Conservation (phyloP, 2,797 vertebrate species). For the Gallinago solitaria region DNA sequence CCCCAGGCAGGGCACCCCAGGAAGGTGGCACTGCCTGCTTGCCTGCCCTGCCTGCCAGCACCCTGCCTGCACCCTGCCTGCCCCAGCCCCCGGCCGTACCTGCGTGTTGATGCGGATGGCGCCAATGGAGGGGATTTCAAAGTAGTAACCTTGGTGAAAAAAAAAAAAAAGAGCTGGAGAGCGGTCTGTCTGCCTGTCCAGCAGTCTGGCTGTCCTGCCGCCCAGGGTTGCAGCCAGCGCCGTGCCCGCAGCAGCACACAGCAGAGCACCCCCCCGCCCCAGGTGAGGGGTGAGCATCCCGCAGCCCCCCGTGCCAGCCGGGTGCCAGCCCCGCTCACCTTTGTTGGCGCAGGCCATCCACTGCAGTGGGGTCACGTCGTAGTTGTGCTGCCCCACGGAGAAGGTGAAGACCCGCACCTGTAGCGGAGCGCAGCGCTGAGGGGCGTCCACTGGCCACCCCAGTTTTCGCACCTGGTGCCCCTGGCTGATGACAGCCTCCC, state of each 20-base stretch:
- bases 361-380: constrained; percentile 95
- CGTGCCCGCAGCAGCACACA: rapidly evolving
- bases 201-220: background rate
- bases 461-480: rapidly evolving
- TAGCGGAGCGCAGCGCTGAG: background rate
- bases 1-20: background rate
- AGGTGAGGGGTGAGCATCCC: rapidly evolving
- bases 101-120: constrained; percentile 99
- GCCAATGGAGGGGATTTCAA: constrained; percentile 97
- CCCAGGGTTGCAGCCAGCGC: background rate
- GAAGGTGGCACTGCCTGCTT: background rate
- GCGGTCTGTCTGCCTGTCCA: background rate
- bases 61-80: too few species aligned
- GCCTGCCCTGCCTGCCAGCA: background rate
- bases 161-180: constrained; percentile 11
- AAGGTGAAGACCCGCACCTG: constrained; percentile 98
- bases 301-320: rapidly evolving
- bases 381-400: constrained; percentile 97
- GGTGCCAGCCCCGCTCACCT: constrained; percentile 76
- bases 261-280: rapidly evolving
- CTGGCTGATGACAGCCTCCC: rapidly evolving
- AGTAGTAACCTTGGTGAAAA: constrained; percentile 92
- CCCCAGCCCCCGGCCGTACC: constrained; percentile 74
- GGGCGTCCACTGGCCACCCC: background rate
- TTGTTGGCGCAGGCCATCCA: constrained; percentile 99